Base-by-base conservation (phyloP, 1,140 invertebrate genomes). In the Rhopalosiphum padi region DNA sequence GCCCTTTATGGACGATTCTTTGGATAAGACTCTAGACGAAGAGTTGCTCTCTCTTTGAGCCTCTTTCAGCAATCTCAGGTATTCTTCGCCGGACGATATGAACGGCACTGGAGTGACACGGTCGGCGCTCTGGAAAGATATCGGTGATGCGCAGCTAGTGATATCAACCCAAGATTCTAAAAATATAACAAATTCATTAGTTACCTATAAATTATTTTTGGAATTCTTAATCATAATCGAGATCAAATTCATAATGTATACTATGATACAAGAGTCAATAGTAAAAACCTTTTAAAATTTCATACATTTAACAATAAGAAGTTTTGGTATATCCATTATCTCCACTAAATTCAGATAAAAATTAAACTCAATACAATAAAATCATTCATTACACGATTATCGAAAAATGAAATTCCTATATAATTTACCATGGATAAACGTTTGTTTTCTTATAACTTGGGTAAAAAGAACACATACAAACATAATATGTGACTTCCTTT, bases 111-210 rank as follows among this genome's bases (percentile, higher is more conserved):
- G 97, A 18, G 97, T 97, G 93, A 97, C 96, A 94, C 97, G 96
- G 90, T 97, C 97, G 21, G 96, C 89, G 90, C 96, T 95, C 25
- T 94, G 94, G 25, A 94, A 93, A 21, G 90, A 93, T 37, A 93
- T 93, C 37, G 94, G 96, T 95, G 94, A 96, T 41, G 93, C 51
- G 90, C 95, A 95, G 93, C 95, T 95, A 94, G 96, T 97, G 94
- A 98, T 95, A 94, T 98, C 97, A 94, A 98, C 97, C 98, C 98
- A 98, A 93, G 98, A 98, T 95, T 98, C 98, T 98, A 96, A 21
- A 94, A 94, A 82, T 77, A 35, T 35, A 88, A 93, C 2, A 37
- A 87, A 91, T 18, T 2, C 21, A 2, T 85, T 43, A 41, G 41
- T 85, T 77, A 77, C 41, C 41, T 77, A 6, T n/a, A 46, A 46